Evolutionary conservation across 2,888 invertebrate genomes (phyloP), one percentile per base, ranked within the genome.

Genomic region (Eupeodes latifasciatus): DNA sequence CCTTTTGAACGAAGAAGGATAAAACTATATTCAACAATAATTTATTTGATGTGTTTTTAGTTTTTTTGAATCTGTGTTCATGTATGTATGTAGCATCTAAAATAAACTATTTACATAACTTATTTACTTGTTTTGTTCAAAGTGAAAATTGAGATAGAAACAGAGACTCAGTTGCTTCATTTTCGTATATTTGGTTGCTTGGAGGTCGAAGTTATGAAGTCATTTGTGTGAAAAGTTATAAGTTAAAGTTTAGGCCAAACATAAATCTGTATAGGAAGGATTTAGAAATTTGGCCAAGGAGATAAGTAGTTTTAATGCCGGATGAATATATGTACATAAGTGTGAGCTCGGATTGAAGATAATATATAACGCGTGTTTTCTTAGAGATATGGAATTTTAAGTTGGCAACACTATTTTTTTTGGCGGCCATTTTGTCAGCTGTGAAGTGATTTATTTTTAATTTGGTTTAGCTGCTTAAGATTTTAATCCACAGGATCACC

Each of bases 31-130:
- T 34, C 11, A 47, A 80, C 53, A 51, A 69, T 40, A 34, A 19
- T 47, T 62, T 51, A 62, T 64, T 72, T 80, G 44, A 34, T 79
- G 53, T 62, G 79, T 64, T 62, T 79, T 62, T 61, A 44, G 44
- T 47, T 40, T 61, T 40, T 40, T 61, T 40, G 40, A 62, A 71
- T 62, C 55, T 47, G 4, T 9, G 9, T 40, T 7, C 40, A 40
- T 40, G 27, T 27, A 40, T 0, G 6, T 40, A 27, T 62, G 40
- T 72, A 64, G 71, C 62, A 61, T 62, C 64, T 55, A 53, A 62
- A 80, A 64, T n/a, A 57, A 71, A 69, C 69, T 62, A 79, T 79
- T 79, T 47, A 47, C 57, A 72, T 71, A 40, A 69, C 61, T 57
- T 61, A 59, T 61, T 51, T 78, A 49, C n/a, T 34, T 66, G 69